Percentiles rank a stretch among this genome's conserved stretches.
These are phyloP conservation scores for Scaptomyza flava DNA, from an alignment of 2,888 invertebrate genomes.

Conservation along the genomic window DNA sequence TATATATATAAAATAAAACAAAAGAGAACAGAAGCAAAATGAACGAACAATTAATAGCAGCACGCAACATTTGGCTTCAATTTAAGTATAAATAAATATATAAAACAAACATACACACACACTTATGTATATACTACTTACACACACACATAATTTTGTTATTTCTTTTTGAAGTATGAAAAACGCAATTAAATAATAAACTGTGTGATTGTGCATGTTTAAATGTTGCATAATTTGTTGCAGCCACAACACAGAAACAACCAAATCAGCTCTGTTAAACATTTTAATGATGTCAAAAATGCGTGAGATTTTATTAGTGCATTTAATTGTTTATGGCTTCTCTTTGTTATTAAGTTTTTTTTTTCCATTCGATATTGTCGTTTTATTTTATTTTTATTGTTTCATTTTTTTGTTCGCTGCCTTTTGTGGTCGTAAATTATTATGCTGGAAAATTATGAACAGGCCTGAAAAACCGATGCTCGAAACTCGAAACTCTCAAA, in stretches of 20 bases:
- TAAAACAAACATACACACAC: neutral
- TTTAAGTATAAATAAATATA: conserved; percentile 22
- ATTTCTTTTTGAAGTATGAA: neutral
- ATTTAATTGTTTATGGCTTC: conserved; percentile 57
- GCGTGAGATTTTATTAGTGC: conserved; percentile 68
- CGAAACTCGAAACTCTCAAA: conserved; percentile 37
- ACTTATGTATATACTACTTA: too few species aligned
- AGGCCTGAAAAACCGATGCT: neutral
- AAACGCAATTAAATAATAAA: neutral
- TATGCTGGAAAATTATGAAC: conserved; percentile 52
- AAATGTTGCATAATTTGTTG: conserved; percentile 40
- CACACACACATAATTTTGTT: neutral
- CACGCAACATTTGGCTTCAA: conserved; percentile 30
- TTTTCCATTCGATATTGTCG: conserved; percentile 14
- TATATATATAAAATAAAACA: neutral
- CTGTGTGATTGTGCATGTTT: conserved; percentile 2
- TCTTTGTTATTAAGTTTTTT: conserved; percentile 19
- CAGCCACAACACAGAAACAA: conserved; percentile 29
- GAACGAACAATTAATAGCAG: conserved; percentile 30
- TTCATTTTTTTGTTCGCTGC: conserved; percentile 25
- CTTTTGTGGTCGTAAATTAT: conserved; percentile 65
- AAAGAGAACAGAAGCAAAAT: neutral
- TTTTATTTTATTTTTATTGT: conserved; percentile 18
- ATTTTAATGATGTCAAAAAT: conserved; percentile 71
- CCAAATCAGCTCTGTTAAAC: conserved; percentile 49